Percentiles rank a stretch among this genome's conserved stretches.
Conservation (phyloP, 2,113 vertebrate species). For the Macrotis lagotis region DNA sequence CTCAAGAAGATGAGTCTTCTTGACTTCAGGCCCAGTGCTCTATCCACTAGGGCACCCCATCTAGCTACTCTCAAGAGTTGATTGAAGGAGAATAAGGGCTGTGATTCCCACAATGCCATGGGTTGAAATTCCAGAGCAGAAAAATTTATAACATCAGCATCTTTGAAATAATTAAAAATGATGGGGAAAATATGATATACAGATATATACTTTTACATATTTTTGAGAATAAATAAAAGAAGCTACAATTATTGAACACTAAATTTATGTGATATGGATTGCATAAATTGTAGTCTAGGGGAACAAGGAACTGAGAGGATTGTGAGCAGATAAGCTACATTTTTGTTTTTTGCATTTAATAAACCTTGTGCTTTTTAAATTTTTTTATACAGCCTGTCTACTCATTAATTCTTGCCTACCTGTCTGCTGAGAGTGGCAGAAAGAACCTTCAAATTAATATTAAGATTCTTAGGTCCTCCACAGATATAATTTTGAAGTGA, state of each 20-base stretch:
- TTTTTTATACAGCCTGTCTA: background rate
- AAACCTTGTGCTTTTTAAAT: background rate
- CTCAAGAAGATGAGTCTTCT: background rate
- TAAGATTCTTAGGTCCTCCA: slow-evolving; percentile 34
- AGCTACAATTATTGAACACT: slow-evolving; percentile 28
- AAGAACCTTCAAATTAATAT: slow-evolving; percentile 23
- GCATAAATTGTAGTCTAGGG: background rate
- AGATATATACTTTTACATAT: slow-evolving; percentile 40
- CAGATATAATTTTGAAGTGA: background rate
- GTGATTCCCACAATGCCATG: background rate
- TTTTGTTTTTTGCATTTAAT: background rate
- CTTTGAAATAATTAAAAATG: slow-evolving; percentile 32
- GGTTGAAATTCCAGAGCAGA: background rate
- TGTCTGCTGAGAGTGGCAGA: slow-evolving; percentile 10
- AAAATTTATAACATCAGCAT: background rate
- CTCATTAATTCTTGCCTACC: background rate
- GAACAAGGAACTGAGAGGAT: background rate
- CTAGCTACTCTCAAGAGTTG: background rate
- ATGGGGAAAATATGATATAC: background rate
- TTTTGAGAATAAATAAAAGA: slow-evolving; percentile 51
- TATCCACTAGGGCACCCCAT: background rate
- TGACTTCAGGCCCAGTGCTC: too few relatives aligned
- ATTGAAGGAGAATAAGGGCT: background rate
- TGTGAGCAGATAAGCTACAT: background rate
- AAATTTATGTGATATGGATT: background rate